Percentiles rank a stretch among this genome's conserved stretches.
Conservation (phyloP, 2,113 vertebrate species). For the Ochotona curzoniae region DNA sequence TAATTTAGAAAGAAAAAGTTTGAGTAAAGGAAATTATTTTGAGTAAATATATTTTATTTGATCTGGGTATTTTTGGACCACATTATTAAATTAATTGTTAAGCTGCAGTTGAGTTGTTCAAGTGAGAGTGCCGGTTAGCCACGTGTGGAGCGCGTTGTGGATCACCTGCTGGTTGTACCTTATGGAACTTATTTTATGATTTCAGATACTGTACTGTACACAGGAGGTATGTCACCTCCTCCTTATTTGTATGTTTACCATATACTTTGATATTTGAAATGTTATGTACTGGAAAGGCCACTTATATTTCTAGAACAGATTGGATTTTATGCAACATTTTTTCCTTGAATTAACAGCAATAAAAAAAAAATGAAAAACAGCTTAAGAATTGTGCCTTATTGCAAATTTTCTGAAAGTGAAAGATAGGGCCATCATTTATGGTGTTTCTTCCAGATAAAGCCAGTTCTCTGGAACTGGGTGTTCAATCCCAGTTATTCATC, state of each 20-base stretch:
- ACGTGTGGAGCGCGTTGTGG: conserved; percentile 83
- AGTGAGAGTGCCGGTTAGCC: conserved; percentile 86
- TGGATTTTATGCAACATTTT: conserved; percentile 96
- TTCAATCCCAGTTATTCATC: not conserved
- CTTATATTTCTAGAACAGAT: conserved; percentile 97
- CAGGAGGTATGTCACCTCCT: conserved; percentile 90
- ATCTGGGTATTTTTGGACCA: conserved; percentile 91
- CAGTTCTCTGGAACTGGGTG: not conserved
- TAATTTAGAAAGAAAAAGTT: conserved; percentile 88
- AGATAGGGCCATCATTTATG: not conserved
- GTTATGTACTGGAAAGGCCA: conserved; percentile 94
- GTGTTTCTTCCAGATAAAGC: not conserved
- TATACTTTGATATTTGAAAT: conserved; percentile 97
- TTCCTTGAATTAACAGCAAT: conserved; percentile 97
- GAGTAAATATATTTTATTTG: conserved; percentile 90
- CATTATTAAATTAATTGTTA: conserved; percentile 85
- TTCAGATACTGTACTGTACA: conserved; percentile 94
- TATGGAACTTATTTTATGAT: conserved; percentile 90
- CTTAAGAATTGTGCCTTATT: conserved; percentile 76
- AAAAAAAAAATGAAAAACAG: conserved; percentile 89
- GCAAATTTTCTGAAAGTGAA: not conserved
- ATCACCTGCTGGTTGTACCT: conserved; percentile 89
- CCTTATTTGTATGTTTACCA: conserved; percentile 95
- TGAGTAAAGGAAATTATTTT: conserved; percentile 90
- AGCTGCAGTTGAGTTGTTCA: conserved; percentile 84